Conservation (phyloP, 1,140 invertebrate species). For the Platorchestia sp. region DNA sequence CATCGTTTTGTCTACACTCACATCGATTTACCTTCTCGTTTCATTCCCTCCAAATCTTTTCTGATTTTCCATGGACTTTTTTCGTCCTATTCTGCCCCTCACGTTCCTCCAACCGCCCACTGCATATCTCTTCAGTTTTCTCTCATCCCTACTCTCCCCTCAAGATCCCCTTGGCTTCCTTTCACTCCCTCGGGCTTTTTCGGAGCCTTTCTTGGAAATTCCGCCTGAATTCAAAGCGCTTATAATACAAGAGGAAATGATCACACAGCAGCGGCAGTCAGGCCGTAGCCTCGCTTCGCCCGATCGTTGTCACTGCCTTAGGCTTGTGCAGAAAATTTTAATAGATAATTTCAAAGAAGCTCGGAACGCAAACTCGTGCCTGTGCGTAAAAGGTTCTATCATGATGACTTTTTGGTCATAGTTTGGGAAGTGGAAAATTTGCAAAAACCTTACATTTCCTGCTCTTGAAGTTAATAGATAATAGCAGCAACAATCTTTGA, state of each 20-base stretch:
- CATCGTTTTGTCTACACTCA: neutral
- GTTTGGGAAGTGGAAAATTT: neutral
- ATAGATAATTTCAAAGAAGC: neutral
- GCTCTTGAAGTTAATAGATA: neutral
- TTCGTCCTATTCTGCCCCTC: neutral
- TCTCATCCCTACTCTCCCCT: neutral
- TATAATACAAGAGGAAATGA: slow-evolving; percentile 11
- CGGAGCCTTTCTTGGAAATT: neutral
- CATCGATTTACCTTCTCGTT: neutral
- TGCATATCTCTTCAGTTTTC: neutral
- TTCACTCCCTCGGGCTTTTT: neutral
- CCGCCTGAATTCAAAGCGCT: slow-evolving; percentile 32
- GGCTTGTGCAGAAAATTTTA: neutral
- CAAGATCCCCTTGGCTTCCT: neutral
- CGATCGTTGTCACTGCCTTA: neutral
- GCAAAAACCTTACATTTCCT: neutral
- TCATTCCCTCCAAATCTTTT: neutral
- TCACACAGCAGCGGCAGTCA: neutral
- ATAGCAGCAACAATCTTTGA: neutral
- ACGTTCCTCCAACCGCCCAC: neutral
- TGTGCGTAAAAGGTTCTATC: neutral
- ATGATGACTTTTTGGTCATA: neutral
- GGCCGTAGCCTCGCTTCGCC: neutral
- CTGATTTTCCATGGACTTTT: neutral
- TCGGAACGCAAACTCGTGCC: neutral